Base-by-base conservation (phyloP, 2,888 invertebrate genomes). In the Carterocephalus palaemon region DNA sequence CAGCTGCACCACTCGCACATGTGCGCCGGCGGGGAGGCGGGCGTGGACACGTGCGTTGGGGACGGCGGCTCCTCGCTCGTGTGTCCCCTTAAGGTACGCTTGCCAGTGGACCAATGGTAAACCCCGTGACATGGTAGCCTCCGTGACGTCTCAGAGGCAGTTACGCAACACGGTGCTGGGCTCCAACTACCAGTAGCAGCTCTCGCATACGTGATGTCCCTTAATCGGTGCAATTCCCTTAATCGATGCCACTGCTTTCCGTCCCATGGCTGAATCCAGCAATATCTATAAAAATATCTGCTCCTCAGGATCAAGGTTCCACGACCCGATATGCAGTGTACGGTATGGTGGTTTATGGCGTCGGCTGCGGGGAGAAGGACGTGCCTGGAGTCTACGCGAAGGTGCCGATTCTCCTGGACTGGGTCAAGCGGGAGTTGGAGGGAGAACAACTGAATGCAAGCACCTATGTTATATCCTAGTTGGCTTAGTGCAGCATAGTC, bases 1-100 rank as follows among this genome's bases (percentile, higher is more conserved):
- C 59, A 78, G 24, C 80, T 95, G 5, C 89, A 94, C 59, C 64
- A 84, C 0, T 90, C 91, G n/a, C 93, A 94, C 67, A 88, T 93
- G 46, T 95, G 95, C 61, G 94, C 95, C 0, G 94, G 93, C 0
- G 94, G 94, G 0, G 92, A 92, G 60, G 60, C 75, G 0, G 92
- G 90, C 13, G 89, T 89, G 50, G 93, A 94, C 56, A 91, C 92
- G 0, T 94, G 94, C 77, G 90, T 89, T 64, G 91, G 88, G n/a
- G 94, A 95, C 63, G 94, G 94, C 0, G 94, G 94, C 1, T 92
- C 93, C 20, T 93, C 94, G 0, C 75, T 95, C n/a, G 92, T 93
- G 0, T 95, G 94, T 53, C 92, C 92, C 7, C 20, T 49, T 8
- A 9, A 37, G 31, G 49, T 49, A 41, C 26, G 37, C 19, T 6